Base-by-base conservation (phyloP, 2,888 invertebrate genomes). In the Acleris sparsana region DNA sequence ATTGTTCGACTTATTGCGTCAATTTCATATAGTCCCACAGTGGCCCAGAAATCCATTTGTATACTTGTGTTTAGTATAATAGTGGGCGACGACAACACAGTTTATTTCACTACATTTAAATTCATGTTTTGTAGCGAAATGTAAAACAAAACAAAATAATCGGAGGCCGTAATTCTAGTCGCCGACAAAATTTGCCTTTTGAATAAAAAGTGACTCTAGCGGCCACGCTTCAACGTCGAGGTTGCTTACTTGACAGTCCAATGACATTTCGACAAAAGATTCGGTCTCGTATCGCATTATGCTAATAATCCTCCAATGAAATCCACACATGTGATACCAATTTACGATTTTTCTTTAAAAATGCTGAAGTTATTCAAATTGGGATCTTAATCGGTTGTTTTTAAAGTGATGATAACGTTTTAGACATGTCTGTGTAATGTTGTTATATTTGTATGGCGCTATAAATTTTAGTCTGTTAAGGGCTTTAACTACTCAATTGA, bases 221-320 rank as follows among this genome's bases (percentile, higher is more conserved):
- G 13, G 9, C 2, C 9, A 18, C 44, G 22, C 22, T 5, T 18
- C 55, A 52, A 61, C 51, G 65, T 39, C 43, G 56, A 16, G 13
- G 33, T 65, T 44, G 53, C 55, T 56, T 61, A 46, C 44, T 17
- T 22, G 56, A 61, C 53, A 65, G 61, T 22, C 22, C 64, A 61
- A 66, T 66, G 56, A 61, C 49, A 56, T 66, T 61, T 52, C 61
- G 18, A 52, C 61, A 61, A 52, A 55, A 56, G 52, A 33, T 62
- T 66, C 61, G 46, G 65, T 52, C 53, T 61, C 46, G 60, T 52
- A 65, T 66, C 65, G 52, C 33, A 56, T 52, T 66, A 62, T 66
- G 65, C 39, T 61, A 66, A 66, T 66, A 66, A 66, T 66, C 55
- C 33, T 6, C 39, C 46, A 56, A 66, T 52, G 65, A 57, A 66